Evolutionary conservation across 2,797 vertebrate species (phyloP).

Genomic region (Eurystomus glaucurus): DNA sequence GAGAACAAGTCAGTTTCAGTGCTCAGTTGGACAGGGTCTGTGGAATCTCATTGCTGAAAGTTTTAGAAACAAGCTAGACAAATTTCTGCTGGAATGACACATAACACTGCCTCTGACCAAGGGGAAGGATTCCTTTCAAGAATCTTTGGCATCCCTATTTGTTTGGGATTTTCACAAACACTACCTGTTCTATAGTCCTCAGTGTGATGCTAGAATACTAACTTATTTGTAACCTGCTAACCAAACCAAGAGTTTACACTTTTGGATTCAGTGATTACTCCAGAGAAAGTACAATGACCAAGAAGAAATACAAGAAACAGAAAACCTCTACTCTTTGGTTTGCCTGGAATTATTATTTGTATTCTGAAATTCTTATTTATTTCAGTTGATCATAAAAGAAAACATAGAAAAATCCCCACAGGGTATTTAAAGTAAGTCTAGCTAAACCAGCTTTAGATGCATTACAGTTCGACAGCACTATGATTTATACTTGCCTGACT

Average conservation of each 20-base stretch:
- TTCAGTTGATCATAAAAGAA: neutral
- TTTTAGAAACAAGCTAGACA: neutral
- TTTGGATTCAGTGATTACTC: neutral
- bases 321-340: neutral
- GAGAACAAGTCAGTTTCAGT: neutral
- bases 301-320: neutral
- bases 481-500: slow-evolving; percentile 89
- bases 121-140: accelerated
- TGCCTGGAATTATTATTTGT: neutral
- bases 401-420: neutral
- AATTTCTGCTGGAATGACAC: neutral
- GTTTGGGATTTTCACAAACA: neutral
- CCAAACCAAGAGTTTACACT: neutral
- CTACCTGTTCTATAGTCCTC: neutral
- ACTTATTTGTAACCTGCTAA: neutral
- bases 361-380: neutral
- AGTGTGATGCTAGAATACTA: neutral
- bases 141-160: neutral
- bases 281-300: neutral
- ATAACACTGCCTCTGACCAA: neutral
- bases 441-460: neutral
- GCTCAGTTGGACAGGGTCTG: neutral
- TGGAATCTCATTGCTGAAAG: neutral
- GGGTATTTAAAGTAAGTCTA: neutral
- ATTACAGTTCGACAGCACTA: neutral